phyloP scores from a whole-genome alignment of 2,797 vertebrate genomes.

The Ctenopoma kingsleyae region DNA sequence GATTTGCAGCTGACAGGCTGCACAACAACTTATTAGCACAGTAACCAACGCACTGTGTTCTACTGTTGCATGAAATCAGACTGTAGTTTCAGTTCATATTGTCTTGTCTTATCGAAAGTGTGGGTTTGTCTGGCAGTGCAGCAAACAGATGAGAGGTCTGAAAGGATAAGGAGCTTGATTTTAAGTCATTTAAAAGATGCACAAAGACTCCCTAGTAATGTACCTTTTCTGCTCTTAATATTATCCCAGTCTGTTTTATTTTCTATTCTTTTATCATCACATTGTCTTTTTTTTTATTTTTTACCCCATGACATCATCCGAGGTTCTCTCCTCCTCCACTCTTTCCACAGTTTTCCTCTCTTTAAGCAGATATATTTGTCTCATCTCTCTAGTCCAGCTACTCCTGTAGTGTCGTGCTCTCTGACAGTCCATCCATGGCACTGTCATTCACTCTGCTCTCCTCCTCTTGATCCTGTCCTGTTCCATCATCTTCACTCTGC shows the following conservation, averaged over 20 bases:
- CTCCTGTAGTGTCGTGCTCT: conserved; percentile 9
- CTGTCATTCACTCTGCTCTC: conserved; percentile 3
- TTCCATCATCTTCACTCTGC: conserved; percentile 15
- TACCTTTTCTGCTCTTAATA: neutral
- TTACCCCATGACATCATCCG: neutral
- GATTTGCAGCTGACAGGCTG: too few species aligned
- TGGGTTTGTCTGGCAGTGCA: too few species aligned
- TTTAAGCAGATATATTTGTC: neutral
- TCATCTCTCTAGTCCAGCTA: conserved; percentile 14
- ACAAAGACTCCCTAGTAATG: neutral
- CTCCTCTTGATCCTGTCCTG: neutral
- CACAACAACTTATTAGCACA: too few species aligned
- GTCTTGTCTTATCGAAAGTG: neutral
- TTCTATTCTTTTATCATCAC: neutral
- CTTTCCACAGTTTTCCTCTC: neutral
- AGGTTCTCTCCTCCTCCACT: neutral
- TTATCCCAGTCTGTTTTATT: too few species aligned
- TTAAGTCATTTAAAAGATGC: neutral
- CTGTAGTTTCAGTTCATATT: neutral
- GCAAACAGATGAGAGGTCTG: too few species aligned
- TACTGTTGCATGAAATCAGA: too few species aligned
- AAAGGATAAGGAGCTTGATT: neutral
- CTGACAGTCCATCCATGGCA: conserved; percentile 1
- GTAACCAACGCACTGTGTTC: too few species aligned
- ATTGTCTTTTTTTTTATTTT: neutral